Base-by-base conservation (phyloP, 1,140 invertebrate genomes). In the Adoxophyes honmai region DNA sequence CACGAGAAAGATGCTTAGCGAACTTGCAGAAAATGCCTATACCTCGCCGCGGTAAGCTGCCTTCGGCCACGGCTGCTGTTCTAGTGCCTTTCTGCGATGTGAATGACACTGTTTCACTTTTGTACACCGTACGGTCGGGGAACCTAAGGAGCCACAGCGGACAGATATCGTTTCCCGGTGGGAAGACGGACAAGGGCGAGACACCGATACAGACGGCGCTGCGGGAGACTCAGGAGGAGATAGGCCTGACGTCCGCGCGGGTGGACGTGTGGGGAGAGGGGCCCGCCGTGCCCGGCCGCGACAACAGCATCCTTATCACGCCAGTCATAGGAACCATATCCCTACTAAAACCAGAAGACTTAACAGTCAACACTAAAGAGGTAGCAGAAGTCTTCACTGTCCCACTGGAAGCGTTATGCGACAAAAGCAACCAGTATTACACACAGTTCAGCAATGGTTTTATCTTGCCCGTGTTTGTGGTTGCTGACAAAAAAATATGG, bases 121-220 rank as follows among this genome's bases (percentile, higher is more conserved):
- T 98, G 0, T 97, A 96, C 66, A 98, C 96, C 0, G 84, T 97
- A 10, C 89, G 97, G 36, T 95, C 95, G 0, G 79, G 89, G 1
- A 91, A 92, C 62, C 74, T 98, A 16, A 92, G 91, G 57, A 91
- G 90, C 0, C 94, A 97, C 73, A 90, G 92, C 60, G 94, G 96
- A 1, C 94, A 98, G 86, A 93, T 97, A 9, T 94, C 95, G 34
- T 98, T 98, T 89, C 97, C 97, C 0, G 97, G 97, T 38, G 96
- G 96, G 1, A 95, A 94, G 85, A 87, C 90, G 38, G 95, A 97
- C 69, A 73, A 90, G 0, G 76, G 73, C 0, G 96, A 97, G 70
- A 74, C 80, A 15, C 78, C 93, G 2, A 84, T 93, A 36, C 88
- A 93, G 55, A 96, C 96, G 10, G 97, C 97, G 0, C 60, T 98